Percentiles rank a stretch among this genome's conserved stretches.
Conservation (phyloP, 2,797 vertebrate genomes). For the Gymnodraco acuticeps region DNA sequence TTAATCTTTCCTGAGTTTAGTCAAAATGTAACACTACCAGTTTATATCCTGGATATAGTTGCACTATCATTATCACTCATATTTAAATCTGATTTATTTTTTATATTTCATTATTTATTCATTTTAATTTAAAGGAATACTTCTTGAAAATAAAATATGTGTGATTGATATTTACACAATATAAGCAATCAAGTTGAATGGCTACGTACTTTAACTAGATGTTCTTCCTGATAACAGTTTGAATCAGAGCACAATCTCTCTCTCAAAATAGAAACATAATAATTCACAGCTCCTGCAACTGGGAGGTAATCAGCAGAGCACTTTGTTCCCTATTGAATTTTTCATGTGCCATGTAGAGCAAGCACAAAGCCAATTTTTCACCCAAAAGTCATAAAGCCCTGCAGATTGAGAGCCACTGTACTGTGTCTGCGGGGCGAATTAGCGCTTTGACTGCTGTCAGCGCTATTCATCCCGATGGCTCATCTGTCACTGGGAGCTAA, state of each 20-base stretch:
- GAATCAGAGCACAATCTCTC: neutral
- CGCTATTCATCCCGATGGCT: conserved; percentile 56
- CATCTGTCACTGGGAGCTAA: conserved; percentile 71
- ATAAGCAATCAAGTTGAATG: too few relatives aligned
- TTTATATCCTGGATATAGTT: too few relatives aligned
- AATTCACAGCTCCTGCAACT: neutral
- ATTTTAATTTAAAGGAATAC: too few relatives aligned
- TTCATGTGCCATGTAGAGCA: conserved; percentile 22
- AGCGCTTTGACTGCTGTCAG: conserved; percentile 66
- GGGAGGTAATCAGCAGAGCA: conserved; percentile 26
- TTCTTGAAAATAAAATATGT: too few relatives aligned
- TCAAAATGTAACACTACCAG: too few relatives aligned
- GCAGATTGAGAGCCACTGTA: conserved; percentile 34
- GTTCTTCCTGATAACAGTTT: too few relatives aligned
- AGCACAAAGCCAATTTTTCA: conserved; percentile 37
- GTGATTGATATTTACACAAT: too few relatives aligned
- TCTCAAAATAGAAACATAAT: neutral
- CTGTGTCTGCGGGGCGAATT: conserved; percentile 61
- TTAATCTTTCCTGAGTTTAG: too few relatives aligned
- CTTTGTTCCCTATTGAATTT: conserved; percentile 14
- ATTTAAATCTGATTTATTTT: too few relatives aligned
- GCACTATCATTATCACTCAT: too few relatives aligned
- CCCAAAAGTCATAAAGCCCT: conserved; percentile 19
- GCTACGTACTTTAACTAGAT: too few relatives aligned
- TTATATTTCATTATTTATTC: too few relatives aligned